Conservation (phyloP, 1,140 invertebrate species). For the Danaus plexippus region DNA sequence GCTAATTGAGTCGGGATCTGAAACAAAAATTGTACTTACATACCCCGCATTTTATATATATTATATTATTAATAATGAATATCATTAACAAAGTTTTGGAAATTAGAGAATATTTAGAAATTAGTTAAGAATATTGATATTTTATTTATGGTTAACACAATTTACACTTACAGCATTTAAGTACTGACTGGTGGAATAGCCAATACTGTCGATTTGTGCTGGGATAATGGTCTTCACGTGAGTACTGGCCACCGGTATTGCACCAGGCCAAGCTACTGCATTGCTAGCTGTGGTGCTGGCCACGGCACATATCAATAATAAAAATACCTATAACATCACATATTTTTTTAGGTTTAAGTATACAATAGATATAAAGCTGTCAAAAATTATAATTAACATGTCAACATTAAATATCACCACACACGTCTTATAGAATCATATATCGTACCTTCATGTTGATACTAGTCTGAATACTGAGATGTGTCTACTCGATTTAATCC, state of each 20-base stretch:
- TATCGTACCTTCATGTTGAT: constrained; percentile 55
- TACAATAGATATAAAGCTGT: background rate
- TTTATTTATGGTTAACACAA: background rate
- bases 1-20: constrained; percentile 37
- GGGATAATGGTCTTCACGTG: constrained; percentile 32
- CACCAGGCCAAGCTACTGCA: constrained; percentile 45
- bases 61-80: background rate
- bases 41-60: background rate
- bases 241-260: constrained; percentile 22
- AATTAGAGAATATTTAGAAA: background rate
- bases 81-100: constrained; percentile 1
- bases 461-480: constrained; percentile 30
- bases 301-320: constrained; percentile 34
- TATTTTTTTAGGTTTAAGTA: background rate
- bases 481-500: constrained; percentile 36
- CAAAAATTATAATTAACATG: too few species aligned
- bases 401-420: constrained; percentile 3
- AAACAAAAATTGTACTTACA: constrained; percentile 17
- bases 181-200: constrained; percentile 51
- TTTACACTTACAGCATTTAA: constrained; percentile 45
- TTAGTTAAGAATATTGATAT: too few species aligned
- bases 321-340: constrained; percentile 28
- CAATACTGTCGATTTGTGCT: constrained; percentile 39
- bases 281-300: constrained; percentile 25
- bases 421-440: constrained; percentile 1